Percentiles rank a stretch among this genome's conserved stretches.
These are phyloP conservation scores for Epinephelus awoara DNA, from an alignment of 2,797 vertebrate species.

Conservation along the genomic window DNA sequence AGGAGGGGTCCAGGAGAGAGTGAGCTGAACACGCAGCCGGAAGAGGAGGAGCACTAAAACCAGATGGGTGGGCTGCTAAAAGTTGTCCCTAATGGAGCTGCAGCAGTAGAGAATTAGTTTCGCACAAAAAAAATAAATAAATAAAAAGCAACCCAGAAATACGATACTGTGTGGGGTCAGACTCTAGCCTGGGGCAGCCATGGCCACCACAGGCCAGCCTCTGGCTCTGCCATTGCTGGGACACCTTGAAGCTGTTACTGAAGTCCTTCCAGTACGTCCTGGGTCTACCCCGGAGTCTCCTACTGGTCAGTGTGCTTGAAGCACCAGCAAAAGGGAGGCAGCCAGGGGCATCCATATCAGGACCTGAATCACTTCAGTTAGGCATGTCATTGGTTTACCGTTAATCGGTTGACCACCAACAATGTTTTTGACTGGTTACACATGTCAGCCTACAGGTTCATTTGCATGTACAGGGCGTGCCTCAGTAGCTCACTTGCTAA, in stretches of 20 bases:
- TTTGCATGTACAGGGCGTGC: no score
- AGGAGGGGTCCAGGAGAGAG: neutral
- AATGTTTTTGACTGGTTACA: no score
- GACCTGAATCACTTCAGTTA: neutral
- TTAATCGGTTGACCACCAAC: no score
- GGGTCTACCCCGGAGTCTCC: neutral
- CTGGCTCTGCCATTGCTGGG: neutral
- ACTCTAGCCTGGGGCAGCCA: neutral
- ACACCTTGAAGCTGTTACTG: neutral
- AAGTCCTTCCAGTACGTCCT: slow-evolving; percentile 9
- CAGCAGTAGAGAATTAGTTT: neutral
- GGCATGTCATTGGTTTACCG: no score
- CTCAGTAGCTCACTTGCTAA: no score
- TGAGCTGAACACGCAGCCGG: neutral
- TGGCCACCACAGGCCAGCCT: neutral
- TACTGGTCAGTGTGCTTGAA: neutral
- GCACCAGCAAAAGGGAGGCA: slow-evolving; percentile 2
- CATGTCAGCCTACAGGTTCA: no score
- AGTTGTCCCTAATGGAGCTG: neutral
- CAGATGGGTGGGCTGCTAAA: neutral
- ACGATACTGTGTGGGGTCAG: neutral
- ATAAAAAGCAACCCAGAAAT: neutral
- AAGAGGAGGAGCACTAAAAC: no score
- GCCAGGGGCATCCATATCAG: neutral
- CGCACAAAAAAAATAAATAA: neutral